Evolutionary conservation across 2,888 invertebrate species (phyloP).

Genomic region (Parnassius mnemosyne): DNA sequence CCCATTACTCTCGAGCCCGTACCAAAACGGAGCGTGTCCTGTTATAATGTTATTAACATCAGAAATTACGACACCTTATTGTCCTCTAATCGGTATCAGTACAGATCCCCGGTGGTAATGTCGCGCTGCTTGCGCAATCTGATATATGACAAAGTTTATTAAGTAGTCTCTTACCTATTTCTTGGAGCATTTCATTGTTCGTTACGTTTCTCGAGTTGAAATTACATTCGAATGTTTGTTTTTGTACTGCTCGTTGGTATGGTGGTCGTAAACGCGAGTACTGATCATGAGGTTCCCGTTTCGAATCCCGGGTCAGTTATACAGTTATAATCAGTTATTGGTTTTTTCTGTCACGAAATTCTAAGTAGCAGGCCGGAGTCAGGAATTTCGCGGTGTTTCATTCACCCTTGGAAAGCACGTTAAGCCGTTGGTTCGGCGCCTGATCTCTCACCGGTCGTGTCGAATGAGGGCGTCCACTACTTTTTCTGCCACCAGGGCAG

Average conservation of each 20-base stretch:
- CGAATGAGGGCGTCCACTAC: too few species aligned
- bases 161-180: not conserved
- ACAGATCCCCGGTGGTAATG: conserved; percentile 19
- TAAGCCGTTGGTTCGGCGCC: too few species aligned
- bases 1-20: conserved; percentile 45
- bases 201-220: not conserved
- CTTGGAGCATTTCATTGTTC: conserved; percentile 4
- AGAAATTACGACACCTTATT: conserved; percentile 70
- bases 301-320: too few species aligned
- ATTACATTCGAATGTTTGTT: conserved; percentile 1
- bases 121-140: conserved; percentile 3
- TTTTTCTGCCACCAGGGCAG: too few species aligned
- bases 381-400: too few species aligned
- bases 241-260: not conserved
- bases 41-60: conserved; percentile 73
- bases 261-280: too few species aligned
- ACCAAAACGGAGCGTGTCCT: conserved; percentile 49
- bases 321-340: too few species aligned
- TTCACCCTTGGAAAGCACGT: too few species aligned
- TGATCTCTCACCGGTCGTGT: too few species aligned
- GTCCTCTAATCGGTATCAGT: conserved; percentile 52
- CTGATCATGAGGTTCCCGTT: too few species aligned
- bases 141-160: conserved; percentile 29
- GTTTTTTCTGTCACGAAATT: too few species aligned
- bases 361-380: too few species aligned